Conservation (phyloP, 2,797 vertebrate genomes). For the Serranus cabrilla region DNA sequence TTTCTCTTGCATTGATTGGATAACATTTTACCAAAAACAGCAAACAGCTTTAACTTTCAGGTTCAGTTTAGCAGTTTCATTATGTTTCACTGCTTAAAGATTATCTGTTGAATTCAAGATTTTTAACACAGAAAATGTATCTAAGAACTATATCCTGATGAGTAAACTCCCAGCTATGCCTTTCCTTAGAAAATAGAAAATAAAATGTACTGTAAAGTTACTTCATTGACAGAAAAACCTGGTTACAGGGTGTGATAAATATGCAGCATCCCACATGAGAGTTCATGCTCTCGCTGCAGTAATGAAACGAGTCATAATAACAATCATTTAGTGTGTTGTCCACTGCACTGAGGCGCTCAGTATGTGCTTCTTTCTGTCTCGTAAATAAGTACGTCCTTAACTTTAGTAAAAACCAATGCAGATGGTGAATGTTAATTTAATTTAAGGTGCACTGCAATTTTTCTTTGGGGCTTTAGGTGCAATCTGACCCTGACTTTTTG, state of each 20-base stretch:
- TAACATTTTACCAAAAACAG: neutral
- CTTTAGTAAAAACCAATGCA: no score
- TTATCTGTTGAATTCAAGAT: neutral
- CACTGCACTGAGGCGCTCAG: neutral
- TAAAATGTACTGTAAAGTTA: neutral
- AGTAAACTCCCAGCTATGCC: neutral
- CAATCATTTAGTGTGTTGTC: neutral
- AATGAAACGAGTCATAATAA: neutral
- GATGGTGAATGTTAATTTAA: conserved; percentile 15
- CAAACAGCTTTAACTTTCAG: conserved; percentile 4
- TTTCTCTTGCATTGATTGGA: neutral
- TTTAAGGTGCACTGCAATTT: conserved; percentile 20
- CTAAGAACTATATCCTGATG: neutral
- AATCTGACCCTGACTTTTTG: conserved; percentile 47
- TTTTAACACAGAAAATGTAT: neutral
- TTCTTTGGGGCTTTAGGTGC: conserved; percentile 13
- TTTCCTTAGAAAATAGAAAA: neutral
- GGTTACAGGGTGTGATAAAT: conserved; percentile 1
- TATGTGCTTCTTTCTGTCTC: neutral
- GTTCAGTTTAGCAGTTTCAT: neutral
- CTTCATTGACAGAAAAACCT: neutral
- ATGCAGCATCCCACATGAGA: neutral
- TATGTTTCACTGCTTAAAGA: neutral
- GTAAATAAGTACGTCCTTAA: no score
- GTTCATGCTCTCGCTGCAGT: neutral